Percentiles rank a stretch among this genome's conserved stretches.
These are phyloP conservation scores for Patiria pectinifera DNA, from an alignment of 53 echinoderm and acorn worm genomes.

Conservation along the genomic window DNA sequence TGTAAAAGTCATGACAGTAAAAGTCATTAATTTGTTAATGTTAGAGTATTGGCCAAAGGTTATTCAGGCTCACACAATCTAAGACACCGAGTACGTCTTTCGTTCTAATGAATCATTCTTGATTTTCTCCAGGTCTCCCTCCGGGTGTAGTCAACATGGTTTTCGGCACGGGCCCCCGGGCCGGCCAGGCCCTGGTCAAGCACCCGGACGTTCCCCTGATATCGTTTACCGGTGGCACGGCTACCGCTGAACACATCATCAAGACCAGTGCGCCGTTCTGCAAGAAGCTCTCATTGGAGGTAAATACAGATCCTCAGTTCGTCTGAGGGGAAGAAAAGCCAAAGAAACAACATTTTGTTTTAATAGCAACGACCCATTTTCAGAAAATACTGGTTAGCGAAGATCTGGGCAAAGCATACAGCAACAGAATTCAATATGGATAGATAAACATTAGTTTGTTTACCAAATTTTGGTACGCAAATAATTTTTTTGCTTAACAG, in stretches of 20 bases:
- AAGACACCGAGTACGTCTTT: too few species aligned
- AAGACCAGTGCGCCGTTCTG: slow-evolving; percentile 79
- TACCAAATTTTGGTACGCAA: too few species aligned
- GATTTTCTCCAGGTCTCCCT: slow-evolving; percentile 74
- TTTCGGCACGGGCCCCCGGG: slow-evolving; percentile 83
- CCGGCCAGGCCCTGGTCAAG: slow-evolving; percentile 81
- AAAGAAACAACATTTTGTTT: too few species aligned
- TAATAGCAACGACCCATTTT: too few species aligned
- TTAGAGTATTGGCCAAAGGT: neutral
- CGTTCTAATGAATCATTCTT: neutral
- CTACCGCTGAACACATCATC: slow-evolving; percentile 81
- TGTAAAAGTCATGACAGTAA: neutral
- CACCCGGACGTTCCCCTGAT: slow-evolving; percentile 88
- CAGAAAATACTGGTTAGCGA: too few species aligned
- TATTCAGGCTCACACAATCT: too few species aligned
- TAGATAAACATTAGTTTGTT: too few species aligned
- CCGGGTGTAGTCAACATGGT: slow-evolving; percentile 94
- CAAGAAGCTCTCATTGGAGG: slow-evolving; percentile 96
- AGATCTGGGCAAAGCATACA: too few species aligned
- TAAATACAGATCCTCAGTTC: slow-evolving; percentile 1
- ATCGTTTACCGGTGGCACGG: slow-evolving; percentile 97
- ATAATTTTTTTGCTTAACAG: too few species aligned
- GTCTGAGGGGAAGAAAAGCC: neutral
- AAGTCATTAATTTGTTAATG: neutral
- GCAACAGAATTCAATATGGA: too few species aligned